Evolutionary conservation across 2,888 invertebrate species (phyloP), one percentile per base, ranked within the genome.

Genomic region (Hoplodrina ambigua): DNA sequence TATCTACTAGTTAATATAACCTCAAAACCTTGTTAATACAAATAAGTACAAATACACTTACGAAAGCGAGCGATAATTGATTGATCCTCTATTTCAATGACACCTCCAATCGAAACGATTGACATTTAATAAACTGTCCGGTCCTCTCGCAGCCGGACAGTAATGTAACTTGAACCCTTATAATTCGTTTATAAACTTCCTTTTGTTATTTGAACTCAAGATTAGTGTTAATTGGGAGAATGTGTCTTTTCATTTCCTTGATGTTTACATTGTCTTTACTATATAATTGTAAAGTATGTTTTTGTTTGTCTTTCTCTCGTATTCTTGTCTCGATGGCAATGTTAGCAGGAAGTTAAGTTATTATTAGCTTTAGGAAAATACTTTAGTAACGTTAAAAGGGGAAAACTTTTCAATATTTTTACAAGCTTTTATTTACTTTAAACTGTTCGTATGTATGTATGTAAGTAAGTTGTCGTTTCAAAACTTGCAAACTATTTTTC

Each of bases 151-250:
- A 55, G 56, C 56, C n/a, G 25, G 11, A 52, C 33, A 25, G 52
- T 76, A 53, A 80, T 50, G 25, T 61, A 63, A 25, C 4, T 46
- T 59, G 33, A 4, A 57, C 58, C 65, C 50, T 63, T 55, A 30
- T 72, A 63, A 79, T 66, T 68, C 30, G 10, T 17, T 77, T 80
- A 65, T 20, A 25, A 69, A 77, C 52, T 76, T 66, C n/a, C 17
- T 44, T 52, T 41, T 67, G 63, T 71, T 71, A 55, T 61, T 64
- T 50, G 37, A 30, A 44, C 13, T 10, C 2, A 2, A 17, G 57
- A 64, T 78, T 52, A 19, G 25, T 50, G 46, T 61, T 50, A 61
- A 61, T 68, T 72, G 20, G 41, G 15, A 25, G 13, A 52, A 50
- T 44, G 44, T 55, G 59, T 56, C 11, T 49, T 53, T 69, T 55